These are phyloP conservation scores for Rhaphigaster nebulosa DNA, from an alignment of 2,888 invertebrate species.

Conservation along the genomic window DNA sequence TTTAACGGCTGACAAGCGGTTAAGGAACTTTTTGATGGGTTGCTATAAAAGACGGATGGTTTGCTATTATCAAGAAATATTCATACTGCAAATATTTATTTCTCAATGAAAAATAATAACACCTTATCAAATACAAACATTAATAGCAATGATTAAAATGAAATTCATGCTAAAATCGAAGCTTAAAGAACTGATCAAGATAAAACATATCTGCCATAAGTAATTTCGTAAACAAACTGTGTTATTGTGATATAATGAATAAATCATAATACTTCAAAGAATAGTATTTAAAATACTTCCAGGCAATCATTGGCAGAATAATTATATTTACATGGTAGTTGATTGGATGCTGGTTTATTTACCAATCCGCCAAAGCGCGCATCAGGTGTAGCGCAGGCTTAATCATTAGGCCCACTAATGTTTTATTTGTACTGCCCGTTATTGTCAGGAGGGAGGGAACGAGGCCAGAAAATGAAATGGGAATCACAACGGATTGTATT, in stretches of 20 bases:
- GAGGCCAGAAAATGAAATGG: slow-evolving; percentile 31
- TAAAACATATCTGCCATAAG: too few relatives aligned
- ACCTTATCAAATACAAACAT: too few relatives aligned
- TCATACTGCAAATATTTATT: too few relatives aligned
- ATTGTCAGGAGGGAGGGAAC: slow-evolving; percentile 1
- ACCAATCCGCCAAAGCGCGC: not conserved
- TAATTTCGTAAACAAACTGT: too few relatives aligned
- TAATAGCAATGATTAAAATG: too few relatives aligned
- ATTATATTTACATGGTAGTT: slow-evolving; percentile 1
- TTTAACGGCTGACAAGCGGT: not conserved
- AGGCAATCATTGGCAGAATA: not conserved
- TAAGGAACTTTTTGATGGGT: not conserved
- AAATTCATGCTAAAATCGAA: too few relatives aligned
- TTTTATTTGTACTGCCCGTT: slow-evolving; percentile 37
- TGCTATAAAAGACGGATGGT: not conserved
- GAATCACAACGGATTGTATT: slow-evolving; percentile 41
- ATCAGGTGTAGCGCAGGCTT: slow-evolving; percentile 23
- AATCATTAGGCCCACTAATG: slow-evolving; percentile 45
- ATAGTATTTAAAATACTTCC: not conserved
- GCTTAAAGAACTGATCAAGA: too few relatives aligned
- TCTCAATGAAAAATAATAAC: too few relatives aligned
- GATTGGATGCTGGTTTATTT: slow-evolving; percentile 20
- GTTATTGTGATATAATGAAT: not conserved
- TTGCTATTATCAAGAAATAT: too few relatives aligned
- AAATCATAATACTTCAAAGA: not conserved